These are phyloP conservation scores for Linurgus olivaceus DNA, from an alignment of 2,797 vertebrate genomes.

Conservation along the genomic window DNA sequence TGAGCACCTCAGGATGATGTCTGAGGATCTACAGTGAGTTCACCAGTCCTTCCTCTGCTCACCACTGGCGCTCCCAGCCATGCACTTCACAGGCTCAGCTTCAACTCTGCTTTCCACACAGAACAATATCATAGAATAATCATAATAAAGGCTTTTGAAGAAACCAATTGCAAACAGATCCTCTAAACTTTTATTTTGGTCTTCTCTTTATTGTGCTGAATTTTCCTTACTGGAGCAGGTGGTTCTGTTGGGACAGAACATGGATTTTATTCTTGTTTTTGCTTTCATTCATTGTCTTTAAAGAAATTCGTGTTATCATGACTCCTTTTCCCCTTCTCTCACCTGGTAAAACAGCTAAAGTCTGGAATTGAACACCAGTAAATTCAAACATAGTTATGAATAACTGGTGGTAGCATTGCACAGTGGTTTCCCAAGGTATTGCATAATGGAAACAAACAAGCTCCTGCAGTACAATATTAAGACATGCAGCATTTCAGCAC, in stretches of 20 bases:
- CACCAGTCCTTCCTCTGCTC: neutral
- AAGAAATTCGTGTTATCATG: neutral
- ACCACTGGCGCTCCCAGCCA: neutral
- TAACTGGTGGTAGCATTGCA: neutral
- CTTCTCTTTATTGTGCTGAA: neutral
- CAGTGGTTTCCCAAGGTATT: conserved; percentile 37
- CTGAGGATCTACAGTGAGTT: neutral
- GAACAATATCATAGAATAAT: neutral
- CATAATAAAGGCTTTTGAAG: neutral
- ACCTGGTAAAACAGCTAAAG: neutral
- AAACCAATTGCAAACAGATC: neutral
- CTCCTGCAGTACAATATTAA: conserved; percentile 28
- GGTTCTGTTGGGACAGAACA: neutral
- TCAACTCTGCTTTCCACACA: neutral
- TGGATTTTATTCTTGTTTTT: neutral
- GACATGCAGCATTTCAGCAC: conserved; percentile 16
- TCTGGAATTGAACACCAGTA: neutral
- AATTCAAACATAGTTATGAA: neutral
- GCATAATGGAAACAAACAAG: conserved; percentile 51
- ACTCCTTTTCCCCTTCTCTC: neutral
- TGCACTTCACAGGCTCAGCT: neutral
- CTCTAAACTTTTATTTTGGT: neutral
- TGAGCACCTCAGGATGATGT: neutral
- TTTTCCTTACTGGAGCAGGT: neutral
- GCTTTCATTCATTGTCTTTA: neutral